phyloP scores from a whole-genome alignment of 2,888 invertebrate genomes.

The Dasypogon diadema region DNA sequence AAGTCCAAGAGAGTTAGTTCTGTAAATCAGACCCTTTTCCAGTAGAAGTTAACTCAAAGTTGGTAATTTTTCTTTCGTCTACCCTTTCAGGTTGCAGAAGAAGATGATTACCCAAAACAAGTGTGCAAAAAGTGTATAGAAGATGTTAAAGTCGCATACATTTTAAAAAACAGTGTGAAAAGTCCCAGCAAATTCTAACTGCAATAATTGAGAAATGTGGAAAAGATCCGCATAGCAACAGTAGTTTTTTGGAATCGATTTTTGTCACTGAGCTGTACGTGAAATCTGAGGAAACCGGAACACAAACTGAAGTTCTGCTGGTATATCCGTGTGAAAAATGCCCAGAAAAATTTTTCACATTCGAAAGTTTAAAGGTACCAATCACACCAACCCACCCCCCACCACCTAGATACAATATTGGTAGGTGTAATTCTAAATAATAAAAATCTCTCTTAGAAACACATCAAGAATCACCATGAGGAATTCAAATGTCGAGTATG shows the following conservation, averaged over 20 bases:
- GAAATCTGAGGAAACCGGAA: constrained; percentile 57
- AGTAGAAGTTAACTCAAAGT: no score
- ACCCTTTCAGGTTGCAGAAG: constrained; percentile 64
- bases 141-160: constrained; percentile 62
- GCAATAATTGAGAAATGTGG: constrained; percentile 58
- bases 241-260: not conserved
- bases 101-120: constrained; percentile 66
- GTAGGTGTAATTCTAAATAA: no score
- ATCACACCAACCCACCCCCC: no score
- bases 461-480: constrained; percentile 59
- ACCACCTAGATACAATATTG: no score
- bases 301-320: constrained; percentile 64
- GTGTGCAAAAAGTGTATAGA: constrained; percentile 65
- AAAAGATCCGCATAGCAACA: constrained; percentile 14
- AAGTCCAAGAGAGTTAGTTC: no score
- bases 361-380: constrained; percentile 60
- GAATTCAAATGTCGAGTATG: constrained; percentile 67
- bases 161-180: constrained; percentile 65
- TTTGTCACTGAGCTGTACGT: not conserved
- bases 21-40: no score
- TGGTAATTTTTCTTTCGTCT: no score
- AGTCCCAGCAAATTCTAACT: constrained; percentile 64
- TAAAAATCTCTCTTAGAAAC: no score
- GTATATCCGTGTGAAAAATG: constrained; percentile 65
- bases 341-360: constrained; percentile 62